Conservation (phyloP, 2,797 vertebrate species). For the Gila robusta region DNA sequence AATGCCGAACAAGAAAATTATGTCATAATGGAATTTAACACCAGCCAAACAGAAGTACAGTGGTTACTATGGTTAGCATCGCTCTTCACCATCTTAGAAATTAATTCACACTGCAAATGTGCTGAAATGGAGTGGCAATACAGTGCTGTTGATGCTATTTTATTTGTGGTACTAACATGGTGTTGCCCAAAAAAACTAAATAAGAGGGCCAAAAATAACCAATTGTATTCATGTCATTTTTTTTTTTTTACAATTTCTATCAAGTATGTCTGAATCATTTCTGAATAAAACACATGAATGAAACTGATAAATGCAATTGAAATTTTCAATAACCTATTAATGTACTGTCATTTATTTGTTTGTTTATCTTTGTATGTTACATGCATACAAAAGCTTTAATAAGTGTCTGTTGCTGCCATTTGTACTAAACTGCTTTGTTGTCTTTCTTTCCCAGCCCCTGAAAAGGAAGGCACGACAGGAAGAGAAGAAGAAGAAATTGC, state of each 20-base stretch:
- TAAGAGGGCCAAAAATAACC: not conserved
- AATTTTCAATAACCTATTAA: slow-evolving; percentile 2
- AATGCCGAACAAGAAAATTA: not conserved
- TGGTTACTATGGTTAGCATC: not conserved
- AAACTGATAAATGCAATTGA: not conserved
- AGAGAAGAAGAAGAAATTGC: slow-evolving; percentile 77
- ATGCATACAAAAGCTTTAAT: slow-evolving; percentile 5
- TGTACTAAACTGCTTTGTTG: slow-evolving; percentile 38
- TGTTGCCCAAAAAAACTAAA: not conserved
- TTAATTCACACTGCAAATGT: not conserved
- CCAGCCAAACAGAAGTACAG: not conserved
- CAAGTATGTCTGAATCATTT: not conserved
- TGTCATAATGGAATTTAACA: not conserved
- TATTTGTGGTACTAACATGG: slow-evolving; percentile 22
- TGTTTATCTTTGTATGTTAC: not conserved
- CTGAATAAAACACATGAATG: not conserved
- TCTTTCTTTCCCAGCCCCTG: slow-evolving; percentile 74
- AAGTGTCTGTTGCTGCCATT: not conserved
- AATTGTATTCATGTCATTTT: not conserved
- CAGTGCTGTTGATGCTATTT: slow-evolving; percentile 16
- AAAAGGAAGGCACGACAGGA: slow-evolving; percentile 75
- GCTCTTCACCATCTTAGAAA: not conserved
- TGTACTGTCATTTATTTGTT: not conserved
- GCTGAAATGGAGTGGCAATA: slow-evolving; percentile 14
- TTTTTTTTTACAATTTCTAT: not conserved